Percentiles rank a stretch among this genome's conserved stretches.
Evolutionary conservation across 2,113 vertebrate species (phyloP).

Genomic region (Fulmarus glacialis): DNA sequence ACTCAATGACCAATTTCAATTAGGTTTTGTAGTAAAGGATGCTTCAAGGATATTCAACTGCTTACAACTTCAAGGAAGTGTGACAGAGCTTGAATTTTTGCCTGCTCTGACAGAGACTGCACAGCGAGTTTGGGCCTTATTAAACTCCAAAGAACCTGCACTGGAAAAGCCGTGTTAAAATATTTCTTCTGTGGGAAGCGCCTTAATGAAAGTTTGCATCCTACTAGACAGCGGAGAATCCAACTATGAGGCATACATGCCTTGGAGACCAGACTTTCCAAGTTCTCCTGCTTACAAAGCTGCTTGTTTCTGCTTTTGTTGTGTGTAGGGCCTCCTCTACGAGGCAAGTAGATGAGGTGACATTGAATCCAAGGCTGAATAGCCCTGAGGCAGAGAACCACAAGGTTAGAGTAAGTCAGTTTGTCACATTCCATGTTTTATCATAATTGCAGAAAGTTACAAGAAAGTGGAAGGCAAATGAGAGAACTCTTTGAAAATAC

Average conservation of each 20-base stretch:
- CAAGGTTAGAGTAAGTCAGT: background rate
- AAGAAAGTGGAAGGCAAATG: background rate
- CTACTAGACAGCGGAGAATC: background rate
- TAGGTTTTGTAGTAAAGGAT: background rate
- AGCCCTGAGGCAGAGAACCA: background rate
- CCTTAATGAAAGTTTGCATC: background rate
- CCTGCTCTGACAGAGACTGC: background rate
- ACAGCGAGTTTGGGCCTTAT: background rate
- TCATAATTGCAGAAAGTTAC: background rate
- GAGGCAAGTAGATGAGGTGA: background rate
- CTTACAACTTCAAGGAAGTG: background rate
- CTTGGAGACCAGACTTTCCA: background rate
- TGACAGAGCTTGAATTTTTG: background rate
- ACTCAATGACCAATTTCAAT: background rate
- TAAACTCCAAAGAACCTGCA: background rate
- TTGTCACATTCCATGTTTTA: background rate
- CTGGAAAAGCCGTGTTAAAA: background rate
- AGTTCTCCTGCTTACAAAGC: background rate
- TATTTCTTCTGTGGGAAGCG: background rate
- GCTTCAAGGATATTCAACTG: background rate
- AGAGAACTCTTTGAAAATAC: background rate
- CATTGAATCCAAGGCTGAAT: background rate
- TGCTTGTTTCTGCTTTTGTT: background rate
- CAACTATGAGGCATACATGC: accelerated
- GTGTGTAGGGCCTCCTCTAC: background rate